Evolutionary conservation across 2,888 invertebrate species (phyloP).

Genomic region (Noctua comes): DNA sequence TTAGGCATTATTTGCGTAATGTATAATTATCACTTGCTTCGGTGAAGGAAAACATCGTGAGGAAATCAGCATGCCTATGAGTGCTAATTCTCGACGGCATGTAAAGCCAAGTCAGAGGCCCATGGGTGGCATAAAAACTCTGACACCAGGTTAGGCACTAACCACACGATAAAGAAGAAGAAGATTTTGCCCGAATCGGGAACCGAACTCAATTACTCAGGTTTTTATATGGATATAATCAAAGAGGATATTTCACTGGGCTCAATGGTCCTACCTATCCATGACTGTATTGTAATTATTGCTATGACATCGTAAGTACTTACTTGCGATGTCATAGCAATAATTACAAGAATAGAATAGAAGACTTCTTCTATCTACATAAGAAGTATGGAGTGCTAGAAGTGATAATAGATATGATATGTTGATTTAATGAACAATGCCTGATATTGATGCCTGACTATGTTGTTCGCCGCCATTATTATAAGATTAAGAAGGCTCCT

Average conservation of each 20-base stretch:
- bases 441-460: conserved; percentile 6
- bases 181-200: neutral
- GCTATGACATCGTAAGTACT: neutral
- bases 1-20: too few relatives aligned
- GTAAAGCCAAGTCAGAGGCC: too few relatives aligned
- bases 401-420: conserved; percentile 10
- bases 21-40: too few relatives aligned
- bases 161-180: too few relatives aligned
- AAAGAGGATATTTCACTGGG: neutral
- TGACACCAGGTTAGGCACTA: too few relatives aligned
- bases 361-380: neutral
- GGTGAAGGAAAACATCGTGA: too few relatives aligned
- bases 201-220: neutral
- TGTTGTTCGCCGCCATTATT: neutral
- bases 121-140: too few relatives aligned
- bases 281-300: neutral
- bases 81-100: too few relatives aligned
- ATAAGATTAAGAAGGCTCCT: neutral
- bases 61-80: too few relatives aligned
- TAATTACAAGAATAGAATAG: too few relatives aligned
- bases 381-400: neutral
- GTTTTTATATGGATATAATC: neutral
- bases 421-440: conserved; percentile 22
- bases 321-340: too few relatives aligned
- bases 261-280: neutral